These are phyloP conservation scores for Sebastes aleutianus DNA, from an alignment of 2,797 vertebrate species.

Conservation along the genomic window DNA sequence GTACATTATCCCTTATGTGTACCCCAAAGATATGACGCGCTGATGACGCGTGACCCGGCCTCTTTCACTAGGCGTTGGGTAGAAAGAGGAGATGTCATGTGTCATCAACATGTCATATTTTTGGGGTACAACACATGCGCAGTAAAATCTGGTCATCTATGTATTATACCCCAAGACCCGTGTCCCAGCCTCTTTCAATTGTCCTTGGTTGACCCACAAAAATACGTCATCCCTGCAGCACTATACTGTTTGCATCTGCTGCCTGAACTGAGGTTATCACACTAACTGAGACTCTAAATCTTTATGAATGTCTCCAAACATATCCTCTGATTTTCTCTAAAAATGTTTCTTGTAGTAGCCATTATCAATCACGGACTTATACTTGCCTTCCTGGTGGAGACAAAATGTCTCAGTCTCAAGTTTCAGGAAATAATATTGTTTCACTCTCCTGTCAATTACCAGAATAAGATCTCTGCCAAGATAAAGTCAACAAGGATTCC, in stretches of 20 bases:
- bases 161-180: no score
- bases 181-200: no score
- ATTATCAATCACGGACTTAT: not conserved
- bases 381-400: not conserved
- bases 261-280: not conserved
- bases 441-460: not conserved
- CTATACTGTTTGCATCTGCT: not conserved
- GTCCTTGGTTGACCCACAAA: no score
- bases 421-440: slow-evolving; percentile 13
- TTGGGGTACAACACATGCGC: no score
- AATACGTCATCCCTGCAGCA: no score
- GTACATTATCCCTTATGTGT: no score
- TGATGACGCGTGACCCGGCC: no score
- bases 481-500: slow-evolving; percentile 33
- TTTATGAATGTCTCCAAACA: not conserved
- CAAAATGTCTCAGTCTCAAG: not conserved
- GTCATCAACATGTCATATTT: no score
- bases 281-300: not conserved
- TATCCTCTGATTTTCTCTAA: not conserved
- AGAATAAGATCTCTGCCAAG: slow-evolving; percentile 47
- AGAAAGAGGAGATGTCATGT: no score
- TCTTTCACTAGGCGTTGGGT: no score
- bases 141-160: no score
- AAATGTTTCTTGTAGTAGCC: not conserved
- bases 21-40: no score